Percentiles rank a stretch among this genome's conserved stretches.
Evolutionary conservation across 2,888 invertebrate genomes (phyloP).

Genomic region (Erebia palarica): DNA sequence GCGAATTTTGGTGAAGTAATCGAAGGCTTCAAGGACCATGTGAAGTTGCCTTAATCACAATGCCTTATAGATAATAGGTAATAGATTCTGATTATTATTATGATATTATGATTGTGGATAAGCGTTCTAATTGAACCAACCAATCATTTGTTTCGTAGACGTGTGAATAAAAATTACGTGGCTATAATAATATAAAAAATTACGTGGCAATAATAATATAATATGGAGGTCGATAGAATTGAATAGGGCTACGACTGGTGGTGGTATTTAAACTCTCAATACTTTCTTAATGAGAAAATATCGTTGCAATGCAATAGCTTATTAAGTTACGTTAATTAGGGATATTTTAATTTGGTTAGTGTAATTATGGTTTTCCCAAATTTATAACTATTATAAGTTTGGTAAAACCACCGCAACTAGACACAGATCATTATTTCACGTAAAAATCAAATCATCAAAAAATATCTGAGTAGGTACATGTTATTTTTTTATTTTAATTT

Average conservation of each 20-base stretch:
- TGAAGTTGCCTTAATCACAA: conserved; percentile 31
- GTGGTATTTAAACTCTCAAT: not conserved
- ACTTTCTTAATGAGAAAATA: not conserved
- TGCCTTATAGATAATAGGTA: conserved; percentile 30
- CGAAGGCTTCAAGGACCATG: conserved; percentile 26
- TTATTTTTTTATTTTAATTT: not conserved
- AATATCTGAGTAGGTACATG: no score
- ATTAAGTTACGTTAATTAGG: not conserved
- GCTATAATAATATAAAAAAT: not conserved
- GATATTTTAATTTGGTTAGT: not conserved
- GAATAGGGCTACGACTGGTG: not conserved
- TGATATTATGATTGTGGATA: conserved; percentile 1
- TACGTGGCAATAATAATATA: not conserved
- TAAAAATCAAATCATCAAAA: no score
- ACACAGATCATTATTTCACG: no score
- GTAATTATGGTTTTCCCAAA: no score
- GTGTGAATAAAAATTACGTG: not conserved
- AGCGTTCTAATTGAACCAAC: not conserved
- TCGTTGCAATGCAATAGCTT: conserved; percentile 6
- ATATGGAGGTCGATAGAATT: not conserved
- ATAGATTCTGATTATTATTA: conserved; percentile 4
- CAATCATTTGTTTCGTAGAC: no score
- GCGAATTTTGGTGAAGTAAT: not conserved
- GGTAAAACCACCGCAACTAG: no score
- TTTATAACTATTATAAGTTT: no score